phyloP scores from a whole-genome alignment of 2,797 vertebrate species.

The Cirrhinus molitorella region DNA sequence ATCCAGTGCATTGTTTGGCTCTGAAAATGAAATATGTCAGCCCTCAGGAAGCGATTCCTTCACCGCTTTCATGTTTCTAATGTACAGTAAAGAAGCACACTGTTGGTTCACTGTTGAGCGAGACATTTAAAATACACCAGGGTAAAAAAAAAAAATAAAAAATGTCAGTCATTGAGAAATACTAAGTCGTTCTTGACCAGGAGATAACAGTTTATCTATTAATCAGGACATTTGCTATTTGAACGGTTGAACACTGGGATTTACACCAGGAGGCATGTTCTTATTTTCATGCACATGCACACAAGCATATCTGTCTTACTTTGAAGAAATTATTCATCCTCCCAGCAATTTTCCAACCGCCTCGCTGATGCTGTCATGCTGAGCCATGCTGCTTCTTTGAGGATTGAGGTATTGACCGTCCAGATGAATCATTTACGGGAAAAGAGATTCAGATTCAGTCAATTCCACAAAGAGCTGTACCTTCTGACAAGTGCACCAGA shows the following conservation, averaged over 20 bases:
- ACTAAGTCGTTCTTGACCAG: neutral
- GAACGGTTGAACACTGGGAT: neutral
- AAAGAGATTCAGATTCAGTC: slow-evolving; percentile 48
- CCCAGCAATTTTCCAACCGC: slow-evolving; percentile 30
- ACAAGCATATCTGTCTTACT: neutral
- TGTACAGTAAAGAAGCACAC: slow-evolving; percentile 65
- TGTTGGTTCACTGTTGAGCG: neutral
- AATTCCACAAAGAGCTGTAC: slow-evolving; percentile 42
- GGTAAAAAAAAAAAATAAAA: neutral
- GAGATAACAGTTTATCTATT: slow-evolving; percentile 4
- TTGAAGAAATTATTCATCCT: slow-evolving; percentile 41
- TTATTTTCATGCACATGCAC: neutral
- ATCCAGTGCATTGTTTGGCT: slow-evolving; percentile 58
- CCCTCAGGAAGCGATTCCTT: slow-evolving; percentile 72
- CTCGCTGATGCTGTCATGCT: slow-evolving; percentile 21
- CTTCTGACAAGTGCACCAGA: slow-evolving; percentile 55
- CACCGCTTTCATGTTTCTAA: slow-evolving; percentile 76
- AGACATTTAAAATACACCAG: slow-evolving; percentile 1
- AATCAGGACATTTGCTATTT: slow-evolving; percentile 11
- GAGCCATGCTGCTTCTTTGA: slow-evolving; percentile 37
- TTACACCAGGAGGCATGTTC: slow-evolving; percentile 4
- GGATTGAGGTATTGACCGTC: slow-evolving; percentile 46
- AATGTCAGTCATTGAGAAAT: slow-evolving; percentile 10
- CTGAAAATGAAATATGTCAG: slow-evolving; percentile 72
- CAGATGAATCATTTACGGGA: slow-evolving; percentile 56